Evolutionary conservation across 2,113 vertebrate species (phyloP), one percentile per base, ranked within the genome.

Genomic region (Daubentonia madagascariensis): DNA sequence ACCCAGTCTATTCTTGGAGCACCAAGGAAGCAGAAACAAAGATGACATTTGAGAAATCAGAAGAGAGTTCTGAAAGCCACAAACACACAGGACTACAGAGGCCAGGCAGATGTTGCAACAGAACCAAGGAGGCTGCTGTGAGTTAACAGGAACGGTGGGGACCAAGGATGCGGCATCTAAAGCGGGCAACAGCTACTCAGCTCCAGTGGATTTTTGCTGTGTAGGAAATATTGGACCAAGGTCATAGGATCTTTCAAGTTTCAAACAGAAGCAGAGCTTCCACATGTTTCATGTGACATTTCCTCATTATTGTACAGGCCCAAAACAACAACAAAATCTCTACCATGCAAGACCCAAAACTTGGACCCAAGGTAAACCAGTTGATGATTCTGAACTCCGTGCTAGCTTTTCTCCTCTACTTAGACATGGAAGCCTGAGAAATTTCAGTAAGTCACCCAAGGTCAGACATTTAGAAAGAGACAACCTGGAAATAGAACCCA

Each of bases 91-190:
- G 54, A 6, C 70, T 65, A 28, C 25, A 68, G 37, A 61, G 32
- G 35, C 9, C 5, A 52, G 48, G 18, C 6, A 61, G 32, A 45
- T 0, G 6, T n/a, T 65, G 20, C 16, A 8, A 25, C 22, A 18
- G 54, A 70, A 10, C 23, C 2, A 59, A 61, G 18, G 20, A 30
- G 54, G 18, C 25, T 54, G 4, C 45, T 4, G 25, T 28, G 48
- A 72, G 40, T 14, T 23, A 40, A 9, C 0, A 0, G 28, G 25
- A n/a, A 23, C 1, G 1, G 1, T 20, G 9, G 73, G 45, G 20
- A 18, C 73, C 30, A 8, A 88, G 30, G 25, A 80, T 2, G 12
- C 6, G 8, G 1, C 4, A 6, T 54, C 13, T 25, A 12, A 11
- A 43, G 9, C 13, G 0, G 16, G 9, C 35, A 30, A 12, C 0